These are phyloP conservation scores for Proales similis DNA, from an alignment of 1,140 invertebrate species.

Conservation along the genomic window DNA sequence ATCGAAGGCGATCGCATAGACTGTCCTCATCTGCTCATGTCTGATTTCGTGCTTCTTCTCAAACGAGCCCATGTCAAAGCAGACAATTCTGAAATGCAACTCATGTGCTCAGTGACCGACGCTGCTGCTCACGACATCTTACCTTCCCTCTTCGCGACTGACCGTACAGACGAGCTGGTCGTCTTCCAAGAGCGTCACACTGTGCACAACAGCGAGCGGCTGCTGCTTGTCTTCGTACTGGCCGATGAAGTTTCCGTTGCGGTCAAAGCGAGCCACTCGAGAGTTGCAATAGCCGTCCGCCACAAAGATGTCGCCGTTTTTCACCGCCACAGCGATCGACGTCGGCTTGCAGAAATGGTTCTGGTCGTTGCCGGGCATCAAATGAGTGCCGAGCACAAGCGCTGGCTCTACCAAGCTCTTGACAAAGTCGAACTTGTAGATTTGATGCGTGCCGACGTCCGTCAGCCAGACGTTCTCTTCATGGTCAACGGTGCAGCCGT, in stretches of 20 bases:
- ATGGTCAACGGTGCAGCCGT: conserved; percentile 77
- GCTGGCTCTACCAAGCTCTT: conserved; percentile 61
- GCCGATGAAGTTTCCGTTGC: conserved; percentile 61
- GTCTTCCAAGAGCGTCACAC: conserved; percentile 7
- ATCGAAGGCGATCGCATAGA: conserved; percentile 36
- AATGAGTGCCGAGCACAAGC: conserved; percentile 70
- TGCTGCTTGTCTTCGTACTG: conserved; percentile 44
- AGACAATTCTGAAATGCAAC: conserved; percentile 35
- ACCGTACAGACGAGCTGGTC: conserved; percentile 25
- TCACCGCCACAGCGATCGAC: conserved; percentile 69
- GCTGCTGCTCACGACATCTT: too few species aligned
- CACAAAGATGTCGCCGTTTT: conserved; percentile 79
- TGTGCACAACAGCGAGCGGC: conserved; percentile 7
- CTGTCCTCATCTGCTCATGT: conserved; percentile 24
- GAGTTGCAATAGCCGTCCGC: conserved; percentile 89
- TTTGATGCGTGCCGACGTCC: conserved; percentile 90
- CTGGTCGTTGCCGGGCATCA: conserved; percentile 65
- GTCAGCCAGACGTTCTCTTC: conserved; percentile 84
- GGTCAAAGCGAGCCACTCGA: conserved; percentile 73
- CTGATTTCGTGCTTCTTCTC: neutral
- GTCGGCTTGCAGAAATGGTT: conserved; percentile 84
- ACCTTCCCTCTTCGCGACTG: conserved; percentile 31
- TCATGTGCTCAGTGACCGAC: too few species aligned
- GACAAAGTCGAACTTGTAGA: conserved; percentile 62
- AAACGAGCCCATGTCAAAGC: conserved; percentile 8